Evolutionary conservation across 2,113 vertebrate genomes (phyloP).

Genomic region (Cichladusa arquata): DNA sequence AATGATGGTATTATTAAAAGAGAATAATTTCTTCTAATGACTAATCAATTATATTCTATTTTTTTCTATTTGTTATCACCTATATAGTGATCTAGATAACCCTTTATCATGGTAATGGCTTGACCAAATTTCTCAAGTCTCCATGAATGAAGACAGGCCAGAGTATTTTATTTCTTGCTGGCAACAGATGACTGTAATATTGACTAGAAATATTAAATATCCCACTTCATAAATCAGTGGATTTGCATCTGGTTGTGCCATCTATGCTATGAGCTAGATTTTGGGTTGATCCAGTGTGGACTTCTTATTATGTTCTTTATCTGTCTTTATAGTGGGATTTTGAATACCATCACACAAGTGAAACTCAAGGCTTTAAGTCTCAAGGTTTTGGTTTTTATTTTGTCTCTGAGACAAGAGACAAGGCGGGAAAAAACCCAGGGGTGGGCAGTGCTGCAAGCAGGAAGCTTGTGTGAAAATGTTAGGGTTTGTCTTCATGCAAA

Average conservation of each 20-base stretch:
- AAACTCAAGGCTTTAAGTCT: neutral
- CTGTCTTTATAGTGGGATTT: neutral
- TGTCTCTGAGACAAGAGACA: neutral
- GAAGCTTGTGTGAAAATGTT: neutral
- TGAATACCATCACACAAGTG: neutral
- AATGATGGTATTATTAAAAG: neutral
- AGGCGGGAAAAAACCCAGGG: accelerated
- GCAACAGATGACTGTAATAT: neutral
- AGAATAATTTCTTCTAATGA: neutral
- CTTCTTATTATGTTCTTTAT: neutral
- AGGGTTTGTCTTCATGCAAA: neutral
- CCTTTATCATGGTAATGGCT: neutral
- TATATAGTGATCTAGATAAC: neutral
- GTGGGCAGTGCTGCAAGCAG: neutral
- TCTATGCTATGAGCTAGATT: neutral
- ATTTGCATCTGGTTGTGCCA: neutral
- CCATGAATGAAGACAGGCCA: neutral
- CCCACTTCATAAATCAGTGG: neutral
- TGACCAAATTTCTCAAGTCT: neutral
- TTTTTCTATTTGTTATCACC: neutral
- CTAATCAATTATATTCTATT: neutral
- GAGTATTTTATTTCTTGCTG: neutral
- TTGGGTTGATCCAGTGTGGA: neutral
- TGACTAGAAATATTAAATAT: neutral
- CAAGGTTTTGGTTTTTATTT: neutral